phyloP scores from a whole-genome alignment of 2,888 invertebrate genomes.

The Luffia ferchaultella region DNA sequence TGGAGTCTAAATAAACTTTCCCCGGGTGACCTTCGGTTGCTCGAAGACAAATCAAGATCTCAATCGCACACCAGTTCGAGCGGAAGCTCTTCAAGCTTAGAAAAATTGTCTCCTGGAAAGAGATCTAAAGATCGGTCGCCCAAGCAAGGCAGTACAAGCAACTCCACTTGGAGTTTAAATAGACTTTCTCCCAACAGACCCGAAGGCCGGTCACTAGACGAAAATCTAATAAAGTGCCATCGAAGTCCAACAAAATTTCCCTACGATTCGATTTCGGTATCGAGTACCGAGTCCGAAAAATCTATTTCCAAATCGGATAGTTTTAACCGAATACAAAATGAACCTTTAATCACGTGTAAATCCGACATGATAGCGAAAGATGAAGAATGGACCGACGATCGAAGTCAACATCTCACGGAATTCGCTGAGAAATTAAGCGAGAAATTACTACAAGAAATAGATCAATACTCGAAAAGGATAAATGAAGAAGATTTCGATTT shows the following conservation, averaged over 20 bases:
- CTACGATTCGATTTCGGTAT: slow-evolving; percentile 57
- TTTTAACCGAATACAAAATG: slow-evolving; percentile 57
- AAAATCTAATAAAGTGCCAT: slow-evolving; percentile 50
- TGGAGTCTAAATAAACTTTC: slow-evolving; percentile 62
- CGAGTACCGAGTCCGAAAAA: slow-evolving; percentile 60
- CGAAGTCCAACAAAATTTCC: slow-evolving; percentile 55
- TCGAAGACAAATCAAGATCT: slow-evolving; percentile 54
- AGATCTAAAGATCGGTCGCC: slow-evolving; percentile 60
- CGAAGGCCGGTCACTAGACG: slow-evolving; percentile 56
- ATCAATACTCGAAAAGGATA: slow-evolving; percentile 64
- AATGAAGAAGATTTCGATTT: slow-evolving; percentile 62
- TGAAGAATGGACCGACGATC: slow-evolving; percentile 71
- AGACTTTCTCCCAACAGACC: slow-evolving; percentile 55
- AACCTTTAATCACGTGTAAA: slow-evolving; percentile 58
- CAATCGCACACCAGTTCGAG: slow-evolving; percentile 60
- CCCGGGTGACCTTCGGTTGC: slow-evolving; percentile 54
- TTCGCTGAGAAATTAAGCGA: slow-evolving; percentile 86
- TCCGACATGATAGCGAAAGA: slow-evolving; percentile 55
- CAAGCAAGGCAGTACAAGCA: slow-evolving; percentile 55
- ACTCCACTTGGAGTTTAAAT: slow-evolving; percentile 60
- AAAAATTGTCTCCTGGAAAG: slow-evolving; percentile 55
- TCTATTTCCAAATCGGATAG: slow-evolving; percentile 62
- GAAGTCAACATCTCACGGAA: slow-evolving; percentile 75
- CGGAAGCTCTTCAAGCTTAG: slow-evolving; percentile 58
- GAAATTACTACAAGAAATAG: slow-evolving; percentile 80